Conservation (phyloP, 2,888 invertebrate species). For the Tetrapedia diversipes region DNA sequence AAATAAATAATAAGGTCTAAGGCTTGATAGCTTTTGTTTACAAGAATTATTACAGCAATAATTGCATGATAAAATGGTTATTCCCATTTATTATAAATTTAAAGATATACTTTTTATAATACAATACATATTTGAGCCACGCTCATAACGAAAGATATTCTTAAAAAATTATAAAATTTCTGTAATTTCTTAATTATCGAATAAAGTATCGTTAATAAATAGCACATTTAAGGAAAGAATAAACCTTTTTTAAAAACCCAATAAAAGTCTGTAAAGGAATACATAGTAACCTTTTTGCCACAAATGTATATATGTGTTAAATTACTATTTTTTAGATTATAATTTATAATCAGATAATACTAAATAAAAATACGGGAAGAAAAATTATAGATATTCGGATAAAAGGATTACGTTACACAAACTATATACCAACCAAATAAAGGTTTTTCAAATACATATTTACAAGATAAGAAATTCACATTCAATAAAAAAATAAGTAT, state of each 20-base stretch:
- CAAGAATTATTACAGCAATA: slow-evolving; percentile 45
- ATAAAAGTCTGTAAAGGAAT: not conserved
- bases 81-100: slow-evolving; percentile 50
- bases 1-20: slow-evolving; percentile 20
- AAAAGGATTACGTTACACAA: not conserved
- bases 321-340: not conserved
- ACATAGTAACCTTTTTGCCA: not conserved
- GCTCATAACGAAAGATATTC: slow-evolving; percentile 28
- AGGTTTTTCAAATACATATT: not conserved
- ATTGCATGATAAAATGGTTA: slow-evolving; percentile 40
- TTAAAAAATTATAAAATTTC: slow-evolving; percentile 46
- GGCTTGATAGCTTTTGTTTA: slow-evolving; percentile 41
- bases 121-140: slow-evolving; percentile 29
- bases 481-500: not conserved
- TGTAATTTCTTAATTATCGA: slow-evolving; percentile 57
- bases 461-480: not conserved
- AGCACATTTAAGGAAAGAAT: slow-evolving; percentile 16
- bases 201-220: slow-evolving; percentile 17
- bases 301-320: not conserved
- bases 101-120: slow-evolving; percentile 26
- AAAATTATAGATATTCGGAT: not conserved
- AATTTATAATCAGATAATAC: not conserved
- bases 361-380: not conserved
- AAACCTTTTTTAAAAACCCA: not conserved
- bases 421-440: not conserved